A percentile compares a stretch with the other conserved stretches of the same genome.
Evolutionary conservation across 2,888 invertebrate species (phyloP).

Genomic region (Cephus rjabovi): DNA sequence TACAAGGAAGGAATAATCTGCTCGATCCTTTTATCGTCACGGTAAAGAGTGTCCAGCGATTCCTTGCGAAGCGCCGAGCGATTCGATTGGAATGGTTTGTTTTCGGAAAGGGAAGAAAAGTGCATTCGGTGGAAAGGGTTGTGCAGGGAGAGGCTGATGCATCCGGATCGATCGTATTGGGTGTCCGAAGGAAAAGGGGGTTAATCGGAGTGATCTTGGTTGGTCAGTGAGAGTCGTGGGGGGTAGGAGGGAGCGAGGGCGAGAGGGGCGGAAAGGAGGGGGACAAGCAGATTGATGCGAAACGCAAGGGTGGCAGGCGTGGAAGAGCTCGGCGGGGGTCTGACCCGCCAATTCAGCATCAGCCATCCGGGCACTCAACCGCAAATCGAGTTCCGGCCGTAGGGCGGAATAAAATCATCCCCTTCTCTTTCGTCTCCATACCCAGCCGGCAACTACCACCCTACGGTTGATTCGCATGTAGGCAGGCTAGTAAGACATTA

Average conservation of each 20-base stretch:
- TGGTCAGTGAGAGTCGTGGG: background rate
- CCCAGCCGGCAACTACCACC: constrained; percentile 20
- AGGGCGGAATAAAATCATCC: constrained; percentile 59
- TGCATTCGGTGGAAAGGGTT: background rate
- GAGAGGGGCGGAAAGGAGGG: constrained; percentile 4
- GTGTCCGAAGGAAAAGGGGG: background rate
- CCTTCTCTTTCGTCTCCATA: constrained; percentile 19
- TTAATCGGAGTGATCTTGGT: background rate
- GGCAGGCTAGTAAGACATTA: constrained; percentile 47
- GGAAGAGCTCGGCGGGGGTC: constrained; percentile 31
- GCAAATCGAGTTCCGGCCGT: constrained; percentile 61
- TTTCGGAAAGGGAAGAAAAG: background rate
- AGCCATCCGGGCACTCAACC: constrained; percentile 59
- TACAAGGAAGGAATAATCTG: background rate
- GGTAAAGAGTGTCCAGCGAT: background rate
- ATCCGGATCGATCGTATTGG: background rate
- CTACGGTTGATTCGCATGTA: constrained; percentile 44
- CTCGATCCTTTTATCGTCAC: background rate
- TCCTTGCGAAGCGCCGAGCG: background rate
- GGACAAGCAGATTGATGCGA: constrained; percentile 18
- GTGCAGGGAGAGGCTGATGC: background rate
- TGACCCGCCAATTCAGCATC: constrained; percentile 61
- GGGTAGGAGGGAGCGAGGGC: constrained; percentile 4
- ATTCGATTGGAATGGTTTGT: background rate
- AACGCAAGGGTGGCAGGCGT: constrained; percentile 29